Evolutionary conservation across 2,797 vertebrate genomes (phyloP), one percentile per base, ranked within the genome.

Genomic region (Hylomyscus alleni): DNA sequence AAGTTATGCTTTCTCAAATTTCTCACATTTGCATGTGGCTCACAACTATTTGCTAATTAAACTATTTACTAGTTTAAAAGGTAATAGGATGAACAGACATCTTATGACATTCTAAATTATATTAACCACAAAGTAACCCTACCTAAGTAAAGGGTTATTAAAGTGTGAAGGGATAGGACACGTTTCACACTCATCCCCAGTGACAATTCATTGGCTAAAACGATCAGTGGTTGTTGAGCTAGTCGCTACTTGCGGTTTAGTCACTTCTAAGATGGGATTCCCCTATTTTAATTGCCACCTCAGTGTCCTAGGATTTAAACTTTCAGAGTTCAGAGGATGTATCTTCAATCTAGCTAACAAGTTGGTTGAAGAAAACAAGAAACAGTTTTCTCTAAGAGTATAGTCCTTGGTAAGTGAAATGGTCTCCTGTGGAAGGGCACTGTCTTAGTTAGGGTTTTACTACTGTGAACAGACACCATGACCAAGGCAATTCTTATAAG

Each of bases 101-200:
- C 60, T 52, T 73, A 95, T 85, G 87, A 26, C 31, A 76, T 90
- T 87, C 90, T 95, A 92, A 84, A 40, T 97, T 96, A 86, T 14
- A 52, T 92, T 65, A 47, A 89, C 90, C 17, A 91, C 90, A 76
- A 62, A 73, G 29, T 40, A 90, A 97, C 52, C 50, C n/a, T n/a
- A 82, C 4, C 14, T 26, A 75, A 94, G 50, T 77, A 34, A 91
- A 97, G 56, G 3, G 19, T 14, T 89, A 1, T 90, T 97, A 34
- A 95, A 78, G 52, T 20, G 62, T 83, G 76, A 77, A 58, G 7
- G 81, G 62, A 75, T 96, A 93, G 77, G 19, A 29, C 65, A 11
- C 12, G 86, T 83, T 87, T 87, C 56, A 72, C 52, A 52, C 6
- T 58, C 20, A 15, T 67, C 47, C 72, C 8, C 65, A 88, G 72